Conservation (phyloP, 2,113 vertebrate species). For the Crocuta crocuta region DNA sequence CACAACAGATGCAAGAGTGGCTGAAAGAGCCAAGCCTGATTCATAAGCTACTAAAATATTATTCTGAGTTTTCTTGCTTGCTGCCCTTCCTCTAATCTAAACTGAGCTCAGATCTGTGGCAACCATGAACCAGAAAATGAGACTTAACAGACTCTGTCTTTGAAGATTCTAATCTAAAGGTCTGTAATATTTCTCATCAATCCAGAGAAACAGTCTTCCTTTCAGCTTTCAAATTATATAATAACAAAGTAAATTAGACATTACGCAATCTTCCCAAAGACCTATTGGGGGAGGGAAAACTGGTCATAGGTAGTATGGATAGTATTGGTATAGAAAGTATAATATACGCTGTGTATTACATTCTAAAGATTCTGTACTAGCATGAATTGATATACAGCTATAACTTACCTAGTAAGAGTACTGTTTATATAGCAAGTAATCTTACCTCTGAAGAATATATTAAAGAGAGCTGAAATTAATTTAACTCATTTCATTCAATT, state of each 20-base stretch:
- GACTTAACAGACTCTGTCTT: neutral
- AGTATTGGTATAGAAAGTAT: neutral
- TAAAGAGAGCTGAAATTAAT: neutral
- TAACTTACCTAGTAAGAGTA: neutral
- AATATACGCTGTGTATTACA: neutral
- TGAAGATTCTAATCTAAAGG: neutral
- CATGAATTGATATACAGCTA: neutral
- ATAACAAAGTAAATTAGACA: neutral
- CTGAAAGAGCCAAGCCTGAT: neutral
- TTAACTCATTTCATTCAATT: slow-evolving; percentile 22
- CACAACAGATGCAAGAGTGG: neutral
- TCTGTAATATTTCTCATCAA: neutral
- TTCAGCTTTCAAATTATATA: neutral
- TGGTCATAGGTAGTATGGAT: neutral
- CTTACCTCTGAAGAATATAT: neutral
- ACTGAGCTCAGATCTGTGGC: neutral
- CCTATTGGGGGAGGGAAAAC: neutral
- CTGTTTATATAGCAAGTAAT: neutral
- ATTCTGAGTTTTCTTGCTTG: neutral
- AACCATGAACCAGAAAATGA: neutral
- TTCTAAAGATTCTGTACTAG: neutral
- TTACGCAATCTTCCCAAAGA: neutral
- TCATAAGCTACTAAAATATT: neutral
- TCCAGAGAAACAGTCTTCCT: neutral
- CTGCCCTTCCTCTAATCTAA: neutral